Conservation (phyloP, 2,113 vertebrate genomes). For the Amia ocellicauda region DNA sequence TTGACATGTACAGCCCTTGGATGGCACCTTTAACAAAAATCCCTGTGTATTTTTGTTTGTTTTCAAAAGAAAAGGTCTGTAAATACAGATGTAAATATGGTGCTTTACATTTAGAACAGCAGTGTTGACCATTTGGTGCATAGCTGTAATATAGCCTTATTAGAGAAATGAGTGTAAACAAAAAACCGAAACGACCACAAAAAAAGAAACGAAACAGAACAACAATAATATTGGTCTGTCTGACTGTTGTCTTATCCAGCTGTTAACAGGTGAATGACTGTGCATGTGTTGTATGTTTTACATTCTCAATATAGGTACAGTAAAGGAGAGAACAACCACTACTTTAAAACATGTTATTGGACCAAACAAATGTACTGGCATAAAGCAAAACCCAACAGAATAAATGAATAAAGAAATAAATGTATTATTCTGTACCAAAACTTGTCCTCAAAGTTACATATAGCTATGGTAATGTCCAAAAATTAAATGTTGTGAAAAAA, state of each 20-base stretch:
- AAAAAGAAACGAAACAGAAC: constrained; percentile 38
- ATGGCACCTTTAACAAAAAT: constrained; percentile 71
- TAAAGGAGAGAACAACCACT: constrained; percentile 69
- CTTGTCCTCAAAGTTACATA: constrained; percentile 79
- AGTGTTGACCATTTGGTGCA: constrained; percentile 79
- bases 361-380: constrained; percentile 82
- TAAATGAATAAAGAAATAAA: constrained; percentile 35
- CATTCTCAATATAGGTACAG: constrained; percentile 57
- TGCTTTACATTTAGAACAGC: constrained; percentile 83
- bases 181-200: no score
- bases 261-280: constrained; percentile 78
- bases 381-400: constrained; percentile 35
- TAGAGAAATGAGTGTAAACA: constrained; percentile 70
- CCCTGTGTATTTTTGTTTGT: constrained; percentile 62
- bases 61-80: constrained; percentile 65
- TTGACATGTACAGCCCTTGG: constrained; percentile 70
- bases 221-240: constrained; percentile 61
- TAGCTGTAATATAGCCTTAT: constrained; percentile 88
- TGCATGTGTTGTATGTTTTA: constrained; percentile 87
- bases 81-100: constrained; percentile 85
- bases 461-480: constrained; percentile 86
- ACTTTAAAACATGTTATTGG: constrained; percentile 74
- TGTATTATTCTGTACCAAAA: constrained; percentile 32
- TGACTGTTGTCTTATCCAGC: constrained; percentile 71
- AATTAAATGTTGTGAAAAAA: constrained; percentile 86